phyloP scores from a whole-genome alignment of 1,140 invertebrate genomes.

The Paracyclopina nana region DNA sequence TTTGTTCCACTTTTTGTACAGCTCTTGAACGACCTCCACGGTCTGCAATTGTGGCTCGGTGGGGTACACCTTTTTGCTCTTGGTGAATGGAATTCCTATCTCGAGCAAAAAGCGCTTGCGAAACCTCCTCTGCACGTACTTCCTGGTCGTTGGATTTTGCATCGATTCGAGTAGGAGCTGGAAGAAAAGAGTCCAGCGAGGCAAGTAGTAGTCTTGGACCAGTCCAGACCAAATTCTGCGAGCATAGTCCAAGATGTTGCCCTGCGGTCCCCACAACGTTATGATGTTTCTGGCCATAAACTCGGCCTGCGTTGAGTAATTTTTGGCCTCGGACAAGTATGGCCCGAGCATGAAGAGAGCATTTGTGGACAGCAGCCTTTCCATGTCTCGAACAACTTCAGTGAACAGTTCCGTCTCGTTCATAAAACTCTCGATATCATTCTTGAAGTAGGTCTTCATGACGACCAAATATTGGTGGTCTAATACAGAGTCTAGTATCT shows the following conservation, averaged over 20 bases:
- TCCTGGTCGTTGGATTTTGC: neutral
- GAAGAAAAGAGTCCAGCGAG: slow-evolving; percentile 46
- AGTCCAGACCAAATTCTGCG: slow-evolving; percentile 70
- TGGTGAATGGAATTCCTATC: slow-evolving; percentile 7
- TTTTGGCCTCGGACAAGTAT: slow-evolving; percentile 2
- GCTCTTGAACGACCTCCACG: neutral
- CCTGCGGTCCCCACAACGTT: slow-evolving; percentile 69
- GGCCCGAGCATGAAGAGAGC: neutral
- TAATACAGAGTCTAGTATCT: too few relatives aligned
- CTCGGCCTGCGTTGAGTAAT: too few relatives aligned
- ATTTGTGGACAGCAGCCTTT: neutral
- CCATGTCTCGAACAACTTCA: neutral
- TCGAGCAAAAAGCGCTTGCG: neutral
- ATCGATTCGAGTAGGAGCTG: neutral
- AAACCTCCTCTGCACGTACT: neutral
- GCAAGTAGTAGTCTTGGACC: slow-evolving; percentile 41
- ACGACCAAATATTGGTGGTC: too few relatives aligned
- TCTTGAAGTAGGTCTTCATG: too few relatives aligned
- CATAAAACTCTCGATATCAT: neutral
- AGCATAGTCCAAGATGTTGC: slow-evolving; percentile 71
- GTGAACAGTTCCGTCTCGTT: neutral
- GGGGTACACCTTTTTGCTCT: neutral
- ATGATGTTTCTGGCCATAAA: slow-evolving; percentile 79
- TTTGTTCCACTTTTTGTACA: slow-evolving; percentile 9
- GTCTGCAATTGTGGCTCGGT: neutral